Base-by-base conservation (phyloP, 2,113 vertebrate genomes). In the Circaetus gallicus region DNA sequence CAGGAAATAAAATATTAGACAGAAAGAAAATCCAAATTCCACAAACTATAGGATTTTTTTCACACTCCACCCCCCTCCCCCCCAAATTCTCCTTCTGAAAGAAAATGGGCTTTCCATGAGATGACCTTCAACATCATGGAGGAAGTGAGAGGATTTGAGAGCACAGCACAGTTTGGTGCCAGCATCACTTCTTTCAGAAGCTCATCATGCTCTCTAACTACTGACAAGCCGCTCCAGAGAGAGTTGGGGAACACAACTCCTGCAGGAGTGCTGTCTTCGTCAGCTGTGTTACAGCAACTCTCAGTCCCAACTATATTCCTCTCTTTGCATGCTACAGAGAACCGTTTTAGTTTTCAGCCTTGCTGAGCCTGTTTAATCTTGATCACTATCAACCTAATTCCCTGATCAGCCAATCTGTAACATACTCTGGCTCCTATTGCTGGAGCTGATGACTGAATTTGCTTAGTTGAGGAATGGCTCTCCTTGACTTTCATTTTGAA, bases 181-280 rank as follows among this genome's bases (percentile, higher is more conserved):
- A 55, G n/a, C 21, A 16, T 32, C 2, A 4, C 34, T 45, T 50
- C 40, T 38, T 71, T 34, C 45, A 31, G 11, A 66, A 76, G 15
- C 5, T 49, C 11, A 31, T 13, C 1, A 3, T 22, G 18, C 28
- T 22, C 31, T n/a, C 13, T 36, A 58, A 56, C 31, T 29, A 10
- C 15, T 26, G 26, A 66, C 10, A 66, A 7, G 6, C 8, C 16
- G 25, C 26, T 74, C 16, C 53, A 73, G 52, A 36, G 7, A 0
- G 1, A 71, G 52, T 4, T 1, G 3, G 7, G 42, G 6, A 52
- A 50, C 58, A 52, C 9, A 50, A 2, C 32, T 34, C 4, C 49
- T 43, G 36, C 20, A 32, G 43, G 28, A 70, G 22, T 1, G 0
- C 32, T 50, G 25, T 19, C 16, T 47, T 63, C 3, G 0, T 8